Base-by-base conservation (phyloP, 2,113 vertebrate species). In the Paradoxurus hermaphroditus region DNA sequence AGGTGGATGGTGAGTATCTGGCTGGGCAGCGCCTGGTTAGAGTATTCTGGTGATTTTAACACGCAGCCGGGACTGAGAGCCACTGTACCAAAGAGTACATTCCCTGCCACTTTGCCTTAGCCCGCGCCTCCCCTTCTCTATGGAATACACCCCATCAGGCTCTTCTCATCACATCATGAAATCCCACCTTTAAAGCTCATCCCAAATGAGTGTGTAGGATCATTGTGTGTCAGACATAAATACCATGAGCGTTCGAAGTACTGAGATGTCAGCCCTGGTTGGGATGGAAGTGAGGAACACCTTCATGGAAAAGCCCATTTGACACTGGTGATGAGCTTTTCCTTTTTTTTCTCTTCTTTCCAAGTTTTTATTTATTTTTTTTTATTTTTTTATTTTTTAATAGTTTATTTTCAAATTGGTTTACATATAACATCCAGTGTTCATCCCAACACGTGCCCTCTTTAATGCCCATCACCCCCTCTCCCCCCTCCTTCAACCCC, bases 31-130 rank as follows among this genome's bases (percentile, higher is more conserved):
- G 23, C 44, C 49, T 41, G 1, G 10, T 68, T 39, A 25, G 27
- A 25, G 51, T 49, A 23, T 72, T 62, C 83, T 13, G 27, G 23
- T 23, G 27, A 59, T 83, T 46, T 31, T 89, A 53, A 53, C 7
- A 21, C 6, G 12, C 27, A 63, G n/a, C 34, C 31, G 56, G 16
- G 23, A 53, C 46, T 34, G 49, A 68, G 63, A 65, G 53, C 18
- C 7, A 21, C 51, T 34, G 1, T 29, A 29, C 63, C 1, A 44
- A 84, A 29, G 3, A 11, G 12, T 2, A 0, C 3, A 7, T 18
- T 29, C 46, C 67, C 13, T 2, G 11, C 27, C 81, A 31, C 39
- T 46, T 11, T 34, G 36, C 41, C 46, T 90, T 81, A 31, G 23
- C 27, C 5, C 0, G 0, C 34, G 25, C 2, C 18, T 41, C 31